Evolutionary conservation across 1,140 invertebrate genomes (phyloP), one percentile per base, ranked within the genome.

Genomic region (Drosophila kanapiae): DNA sequence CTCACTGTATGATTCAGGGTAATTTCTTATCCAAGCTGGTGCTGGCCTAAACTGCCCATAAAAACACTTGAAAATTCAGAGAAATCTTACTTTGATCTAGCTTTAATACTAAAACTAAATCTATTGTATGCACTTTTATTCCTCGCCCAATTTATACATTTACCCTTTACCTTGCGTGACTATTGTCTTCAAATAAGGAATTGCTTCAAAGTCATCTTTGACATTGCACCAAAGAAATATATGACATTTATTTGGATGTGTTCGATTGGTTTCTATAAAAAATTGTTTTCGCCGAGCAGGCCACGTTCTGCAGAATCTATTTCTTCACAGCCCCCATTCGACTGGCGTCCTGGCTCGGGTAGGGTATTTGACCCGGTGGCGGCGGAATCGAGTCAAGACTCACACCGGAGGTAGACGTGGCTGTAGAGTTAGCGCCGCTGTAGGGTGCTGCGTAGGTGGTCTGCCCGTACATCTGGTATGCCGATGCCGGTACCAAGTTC

Each of bases 331-430:
- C 95, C 1, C 98, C 98, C 94, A 99, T 96, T 65, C 98, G 95
- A 18, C 96, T 96, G 8, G 98, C 98, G 95, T 99, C 98, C 91
- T 99, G 98, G 87, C 97, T 98, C 3, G 98, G 98, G 94, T 99
- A 99, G 93, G 98, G 97, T 45, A 98, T 96, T 58, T 91, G 91
- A 6, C 91, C 91, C 16, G 91, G 87, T 49, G 94, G 94, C 37
- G 94, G 93, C 53, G 95, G 94, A 92, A 94, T 94, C 83, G 90
- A 90, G 45, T 83, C 90, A 58, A 92, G 80, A 60, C 57, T 78
- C 45, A 84, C 80, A 58, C 72, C 72, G 4, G 84, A 80, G 61
- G 51, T 64, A 77, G 81, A 68, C 33, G 78, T 33, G 13, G 54
- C 33, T n/a, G 71, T 64, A 27, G 74, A 53, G 42, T 38, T 40